These are phyloP conservation scores for Campoplex nolae DNA, from an alignment of 2,888 invertebrate species.

Conservation along the genomic window DNA sequence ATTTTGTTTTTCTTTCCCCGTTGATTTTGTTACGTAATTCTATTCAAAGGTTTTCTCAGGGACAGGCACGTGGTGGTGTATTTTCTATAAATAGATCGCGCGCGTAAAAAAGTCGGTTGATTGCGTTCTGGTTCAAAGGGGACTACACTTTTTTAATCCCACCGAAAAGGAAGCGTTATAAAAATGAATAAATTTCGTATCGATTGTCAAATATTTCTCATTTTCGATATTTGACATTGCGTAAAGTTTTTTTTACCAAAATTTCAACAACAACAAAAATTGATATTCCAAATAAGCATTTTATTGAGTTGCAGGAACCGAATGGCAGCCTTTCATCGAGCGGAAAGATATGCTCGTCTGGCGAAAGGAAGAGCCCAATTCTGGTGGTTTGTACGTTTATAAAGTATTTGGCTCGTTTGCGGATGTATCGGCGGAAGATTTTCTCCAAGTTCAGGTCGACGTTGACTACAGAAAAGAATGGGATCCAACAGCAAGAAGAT, in stretches of 20 bases:
- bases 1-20: slow-evolving; percentile 66
- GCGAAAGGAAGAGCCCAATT: slow-evolving; percentile 89
- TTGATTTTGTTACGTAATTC: slow-evolving; percentile 38
- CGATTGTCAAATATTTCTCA: neutral
- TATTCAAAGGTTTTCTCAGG: slow-evolving; percentile 22
- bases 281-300: neutral
- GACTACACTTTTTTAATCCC: neutral
- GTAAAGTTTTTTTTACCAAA: neutral
- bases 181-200: neutral
- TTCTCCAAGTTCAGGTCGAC: slow-evolving; percentile 93
- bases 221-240: neutral
- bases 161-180: neutral
- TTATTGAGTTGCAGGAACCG: slow-evolving; percentile 81
- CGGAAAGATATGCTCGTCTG: slow-evolving; percentile 92
- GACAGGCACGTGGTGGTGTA: slow-evolving; percentile 13
- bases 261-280: neutral
- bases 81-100: slow-evolving; percentile 46
- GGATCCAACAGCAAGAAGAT: slow-evolving; percentile 91
- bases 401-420: slow-evolving; percentile 94
- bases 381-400: slow-evolving; percentile 91
- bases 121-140: slow-evolving; percentile 7
- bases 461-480: slow-evolving; percentile 91
- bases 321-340: slow-evolving; percentile 93
- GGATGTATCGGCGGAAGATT: slow-evolving; percentile 92
- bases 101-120: slow-evolving; percentile 13